phyloP scores from a whole-genome alignment of 2,797 vertebrate species.

The Erpetoichthys calabaricus region DNA sequence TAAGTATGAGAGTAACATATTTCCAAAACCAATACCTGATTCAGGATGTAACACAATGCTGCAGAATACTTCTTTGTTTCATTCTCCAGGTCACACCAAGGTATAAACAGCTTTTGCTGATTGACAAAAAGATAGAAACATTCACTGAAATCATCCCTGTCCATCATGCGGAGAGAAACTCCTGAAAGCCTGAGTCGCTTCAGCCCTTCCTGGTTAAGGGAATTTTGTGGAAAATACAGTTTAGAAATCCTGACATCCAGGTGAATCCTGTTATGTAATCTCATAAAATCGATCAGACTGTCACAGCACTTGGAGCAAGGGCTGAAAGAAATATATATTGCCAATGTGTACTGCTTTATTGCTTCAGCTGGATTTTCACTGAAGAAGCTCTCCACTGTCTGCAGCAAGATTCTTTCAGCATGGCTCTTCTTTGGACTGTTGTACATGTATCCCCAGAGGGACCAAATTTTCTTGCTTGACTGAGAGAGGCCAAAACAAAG shows the following conservation, averaged over 20 bases:
- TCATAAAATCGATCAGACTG: too few species aligned
- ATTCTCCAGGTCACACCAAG: too few species aligned
- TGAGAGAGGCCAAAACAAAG: conserved; percentile 6
- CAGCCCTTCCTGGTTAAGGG: conserved; percentile 7
- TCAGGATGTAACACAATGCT: too few species aligned
- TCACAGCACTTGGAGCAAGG: too few species aligned
- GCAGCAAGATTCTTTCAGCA: conserved; percentile 9
- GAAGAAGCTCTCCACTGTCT: conserved; percentile 2
- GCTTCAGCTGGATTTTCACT: too few species aligned
- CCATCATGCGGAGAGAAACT: conserved; percentile 7
- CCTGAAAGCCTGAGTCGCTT: conserved; percentile 4
- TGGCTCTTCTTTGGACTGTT: conserved; percentile 9
- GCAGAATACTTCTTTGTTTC: too few species aligned
- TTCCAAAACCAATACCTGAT: too few species aligned
- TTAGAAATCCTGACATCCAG: conserved; percentile 8
- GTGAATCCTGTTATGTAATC: too few species aligned
- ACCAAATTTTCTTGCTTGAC: conserved; percentile 5
- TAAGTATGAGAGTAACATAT: too few species aligned
- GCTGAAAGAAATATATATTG: too few species aligned
- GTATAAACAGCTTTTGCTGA: not conserved
- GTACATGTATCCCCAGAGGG: conserved; percentile 9
- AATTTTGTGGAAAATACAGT: conserved; percentile 9
- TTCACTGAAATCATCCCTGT: conserved; percentile 3
- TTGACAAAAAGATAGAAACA: conserved; percentile 13
- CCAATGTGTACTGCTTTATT: too few species aligned